phyloP scores from a whole-genome alignment of 2,113 vertebrate species.

The Colaptes auratus region DNA sequence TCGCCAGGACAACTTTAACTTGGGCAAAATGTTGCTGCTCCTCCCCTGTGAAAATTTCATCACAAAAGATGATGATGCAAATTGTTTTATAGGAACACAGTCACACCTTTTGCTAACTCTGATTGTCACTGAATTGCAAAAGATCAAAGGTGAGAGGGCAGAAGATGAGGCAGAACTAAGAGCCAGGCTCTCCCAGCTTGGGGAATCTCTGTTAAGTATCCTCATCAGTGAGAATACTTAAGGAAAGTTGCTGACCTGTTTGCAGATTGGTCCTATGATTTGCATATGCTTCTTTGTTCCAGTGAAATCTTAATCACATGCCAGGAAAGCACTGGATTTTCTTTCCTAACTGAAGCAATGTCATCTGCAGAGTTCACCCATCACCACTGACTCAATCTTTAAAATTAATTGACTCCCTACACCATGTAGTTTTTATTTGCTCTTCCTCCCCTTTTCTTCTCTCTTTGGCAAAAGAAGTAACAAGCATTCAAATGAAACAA shows the following conservation, averaged over 20 bases:
- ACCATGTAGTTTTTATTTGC: constrained; percentile 18
- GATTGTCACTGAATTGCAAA: constrained; percentile 57
- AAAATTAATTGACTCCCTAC: neutral
- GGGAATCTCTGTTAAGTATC: neutral
- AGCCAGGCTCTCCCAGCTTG: neutral
- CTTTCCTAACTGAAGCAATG: constrained; percentile 1
- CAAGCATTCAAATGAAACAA: constrained; percentile 14
- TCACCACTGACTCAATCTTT: neutral
- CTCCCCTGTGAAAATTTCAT: constrained; percentile 48
- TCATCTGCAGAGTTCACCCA: neutral
- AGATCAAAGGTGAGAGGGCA: neutral
- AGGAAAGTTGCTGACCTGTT: neutral
- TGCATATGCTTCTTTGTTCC: neutral
- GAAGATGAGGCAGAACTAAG: neutral
- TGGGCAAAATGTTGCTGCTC: constrained; percentile 32
- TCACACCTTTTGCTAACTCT: constrained; percentile 57
- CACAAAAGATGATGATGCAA: constrained; percentile 53
- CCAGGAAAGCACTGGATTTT: constrained; percentile 4
- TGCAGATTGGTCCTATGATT: neutral
- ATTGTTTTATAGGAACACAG: constrained; percentile 35
- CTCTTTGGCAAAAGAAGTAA: constrained; percentile 21
- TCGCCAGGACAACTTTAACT: neutral
- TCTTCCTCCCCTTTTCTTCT: neutral
- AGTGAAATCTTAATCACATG: neutral
- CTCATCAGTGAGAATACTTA: neutral